A percentile compares a stretch with the other conserved stretches of the same genome.
phyloP scores from a whole-genome alignment of 2,888 invertebrate genomes.

The Boloria euphrosyne region DNA sequence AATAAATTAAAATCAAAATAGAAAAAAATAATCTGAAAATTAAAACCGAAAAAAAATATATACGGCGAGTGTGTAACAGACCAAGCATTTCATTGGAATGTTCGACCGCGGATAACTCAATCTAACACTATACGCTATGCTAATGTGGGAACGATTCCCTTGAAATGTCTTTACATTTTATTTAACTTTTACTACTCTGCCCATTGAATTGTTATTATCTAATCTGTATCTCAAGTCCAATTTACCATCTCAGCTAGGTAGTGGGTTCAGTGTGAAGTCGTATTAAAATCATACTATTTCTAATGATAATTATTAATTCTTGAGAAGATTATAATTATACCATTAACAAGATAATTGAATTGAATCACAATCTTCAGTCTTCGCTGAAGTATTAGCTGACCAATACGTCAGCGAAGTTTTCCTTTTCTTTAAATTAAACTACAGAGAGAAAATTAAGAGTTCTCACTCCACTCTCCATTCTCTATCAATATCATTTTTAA shows the following conservation, averaged over 20 bases:
- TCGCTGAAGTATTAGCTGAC: too few species aligned
- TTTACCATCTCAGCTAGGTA: not conserved
- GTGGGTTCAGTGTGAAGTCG: not conserved
- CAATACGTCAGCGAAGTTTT: too few species aligned
- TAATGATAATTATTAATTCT: not conserved
- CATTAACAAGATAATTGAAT: too few species aligned
- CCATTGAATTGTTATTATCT: too few species aligned
- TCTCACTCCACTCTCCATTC: too few species aligned
- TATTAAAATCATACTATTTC: not conserved
- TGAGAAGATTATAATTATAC: too few species aligned
- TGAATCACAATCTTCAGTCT: too few species aligned
- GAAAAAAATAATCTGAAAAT: not conserved
- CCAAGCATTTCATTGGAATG: conserved; percentile 33
- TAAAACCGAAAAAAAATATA: not conserved
- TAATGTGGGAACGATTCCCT: conserved; percentile 31
- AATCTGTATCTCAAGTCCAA: not conserved
- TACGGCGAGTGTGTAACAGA: conserved; percentile 12
- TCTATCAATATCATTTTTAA: too few species aligned
- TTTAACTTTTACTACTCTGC: conserved; percentile 6
- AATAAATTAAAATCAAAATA: too few species aligned
- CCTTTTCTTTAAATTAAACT: too few species aligned
- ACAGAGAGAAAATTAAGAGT: too few species aligned
- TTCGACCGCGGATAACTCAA: conserved; percentile 49
- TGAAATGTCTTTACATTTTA: conserved; percentile 14
- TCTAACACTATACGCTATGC: conserved; percentile 44